Percentiles rank a stretch among this genome's conserved stretches.
Conservation (phyloP, 2,113 vertebrate species). For the Xiphias gladius region DNA sequence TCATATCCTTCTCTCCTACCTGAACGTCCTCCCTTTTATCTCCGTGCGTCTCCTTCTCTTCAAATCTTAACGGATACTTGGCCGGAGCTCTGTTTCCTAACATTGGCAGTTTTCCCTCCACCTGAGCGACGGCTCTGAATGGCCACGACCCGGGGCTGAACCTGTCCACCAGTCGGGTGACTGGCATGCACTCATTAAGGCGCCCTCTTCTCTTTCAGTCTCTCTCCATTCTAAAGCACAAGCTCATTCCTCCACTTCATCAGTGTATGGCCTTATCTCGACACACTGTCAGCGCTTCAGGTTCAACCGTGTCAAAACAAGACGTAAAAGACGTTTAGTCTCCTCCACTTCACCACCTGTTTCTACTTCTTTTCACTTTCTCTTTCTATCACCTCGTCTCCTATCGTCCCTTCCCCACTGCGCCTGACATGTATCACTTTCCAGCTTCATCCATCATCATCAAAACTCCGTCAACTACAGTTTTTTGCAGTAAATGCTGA, state of each 20-base stretch:
- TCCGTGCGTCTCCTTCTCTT: not conserved
- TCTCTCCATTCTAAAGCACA: constrained; percentile 7
- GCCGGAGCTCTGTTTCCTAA: constrained; percentile 34
- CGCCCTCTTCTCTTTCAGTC: constrained; percentile 33
- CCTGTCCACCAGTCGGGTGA: constrained; percentile 15
- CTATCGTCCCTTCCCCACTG: not conserved
- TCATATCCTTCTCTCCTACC: not conserved
- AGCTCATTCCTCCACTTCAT: constrained; percentile 25
- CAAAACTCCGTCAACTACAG: not conserved
- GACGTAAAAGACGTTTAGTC: constrained; percentile 13
- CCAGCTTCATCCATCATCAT: constrained; percentile 38
- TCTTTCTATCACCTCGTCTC: constrained; percentile 4
- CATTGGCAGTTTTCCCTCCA: constrained; percentile 1
- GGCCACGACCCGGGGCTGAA: constrained; percentile 41
- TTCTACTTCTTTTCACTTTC: not conserved
- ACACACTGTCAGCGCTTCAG: constrained; percentile 37
- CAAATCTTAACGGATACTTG: constrained; percentile 12
- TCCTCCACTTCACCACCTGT: not conserved
- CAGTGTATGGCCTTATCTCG: constrained; percentile 10
- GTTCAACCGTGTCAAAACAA: constrained; percentile 58
- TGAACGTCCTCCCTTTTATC: not conserved
- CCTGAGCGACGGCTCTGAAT: constrained; percentile 16
- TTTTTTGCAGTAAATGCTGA: constrained; percentile 14
- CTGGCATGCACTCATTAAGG: constrained; percentile 31
- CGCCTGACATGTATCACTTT: constrained; percentile 8